Evolutionary conservation across 2,113 vertebrate genomes (phyloP), one percentile per base, ranked within the genome.

Genomic region (Archocentrus centrarchus): DNA sequence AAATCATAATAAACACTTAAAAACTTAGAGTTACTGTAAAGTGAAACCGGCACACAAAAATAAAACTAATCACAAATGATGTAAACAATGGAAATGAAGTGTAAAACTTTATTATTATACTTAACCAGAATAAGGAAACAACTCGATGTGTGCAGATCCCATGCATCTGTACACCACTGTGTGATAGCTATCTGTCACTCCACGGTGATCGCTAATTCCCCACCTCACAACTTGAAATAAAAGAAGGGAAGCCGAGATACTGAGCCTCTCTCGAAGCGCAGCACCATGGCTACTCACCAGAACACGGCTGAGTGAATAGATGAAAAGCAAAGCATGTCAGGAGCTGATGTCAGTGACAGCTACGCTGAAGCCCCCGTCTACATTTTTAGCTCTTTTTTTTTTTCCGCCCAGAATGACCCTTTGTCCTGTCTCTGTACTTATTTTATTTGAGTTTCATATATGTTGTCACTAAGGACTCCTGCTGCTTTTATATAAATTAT

Each of bases 271-370:
- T 82, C 32, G 8, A 79, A 79, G 88, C 78, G 1, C 83, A 68
- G 84, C 87, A 30, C 90, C 89, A 85, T 88, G 87, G 93, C 85
- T 83, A 70, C 92, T 88, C 85, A 85, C 86, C 86, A 87, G 81
- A 84, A 88, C 84, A 86, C 55, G 85, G 84, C 76, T n/a, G 14
- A 78, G 78, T 90, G 90, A 91, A 92, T 80, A 88, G 86, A 94
- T 83, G 91, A 87, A 91, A 94, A 93, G 88, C 86, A 68, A 62
- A 91, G 89, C 93, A 82, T 84, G 86, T 88, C 79, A 24, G 79
- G 84, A 79, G 87, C 89, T 62, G 79, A 86, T 93, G 92, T 93
- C 89, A 37, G 77, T 84, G 84, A 85, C 93, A 94, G 90, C 93
- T 94, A 93, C 89, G 78, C 80, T 50, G 41, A 62, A 77, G 63